Percentiles rank a stretch among this genome's conserved stretches.
Conservation (phyloP, 2,797 vertebrate species). For the Simalia tracyae region DNA sequence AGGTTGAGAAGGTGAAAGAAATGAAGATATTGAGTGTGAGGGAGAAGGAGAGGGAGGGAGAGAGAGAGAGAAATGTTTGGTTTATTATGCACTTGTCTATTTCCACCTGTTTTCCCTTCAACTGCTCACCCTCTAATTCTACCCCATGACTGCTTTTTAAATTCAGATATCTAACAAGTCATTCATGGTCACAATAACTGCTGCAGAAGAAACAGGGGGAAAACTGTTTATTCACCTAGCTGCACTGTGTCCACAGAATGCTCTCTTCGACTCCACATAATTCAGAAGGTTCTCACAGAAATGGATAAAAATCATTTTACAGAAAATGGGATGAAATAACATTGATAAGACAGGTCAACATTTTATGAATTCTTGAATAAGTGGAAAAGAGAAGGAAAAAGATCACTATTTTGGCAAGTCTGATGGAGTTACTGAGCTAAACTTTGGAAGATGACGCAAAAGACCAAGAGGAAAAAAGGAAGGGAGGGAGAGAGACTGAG, state of each 20-base stretch:
- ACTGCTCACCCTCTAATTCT: neutral
- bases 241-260: neutral
- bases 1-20: neutral
- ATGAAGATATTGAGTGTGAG: neutral
- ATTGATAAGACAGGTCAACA: neutral
- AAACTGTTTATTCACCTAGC: neutral
- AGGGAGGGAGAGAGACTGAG: neutral
- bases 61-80: neutral
- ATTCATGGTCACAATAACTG: neutral
- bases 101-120: slow-evolving; percentile 14
- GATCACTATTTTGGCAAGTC: neutral
- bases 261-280: neutral
- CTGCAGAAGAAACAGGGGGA: slow-evolving; percentile 7
- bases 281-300: slow-evolving; percentile 1
- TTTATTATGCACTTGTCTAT: slow-evolving; percentile 7
- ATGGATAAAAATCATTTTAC: neutral
- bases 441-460: neutral
- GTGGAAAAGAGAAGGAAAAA: neutral
- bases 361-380: neutral
- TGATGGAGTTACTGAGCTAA: neutral
- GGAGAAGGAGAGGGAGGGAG: neutral
- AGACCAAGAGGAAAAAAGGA: neutral
- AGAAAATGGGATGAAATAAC: neutral
- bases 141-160: neutral
- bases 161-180: neutral